Evolutionary conservation across 2,797 vertebrate genomes (phyloP).

Genomic region (Triplophysa bombifrons): DNA sequence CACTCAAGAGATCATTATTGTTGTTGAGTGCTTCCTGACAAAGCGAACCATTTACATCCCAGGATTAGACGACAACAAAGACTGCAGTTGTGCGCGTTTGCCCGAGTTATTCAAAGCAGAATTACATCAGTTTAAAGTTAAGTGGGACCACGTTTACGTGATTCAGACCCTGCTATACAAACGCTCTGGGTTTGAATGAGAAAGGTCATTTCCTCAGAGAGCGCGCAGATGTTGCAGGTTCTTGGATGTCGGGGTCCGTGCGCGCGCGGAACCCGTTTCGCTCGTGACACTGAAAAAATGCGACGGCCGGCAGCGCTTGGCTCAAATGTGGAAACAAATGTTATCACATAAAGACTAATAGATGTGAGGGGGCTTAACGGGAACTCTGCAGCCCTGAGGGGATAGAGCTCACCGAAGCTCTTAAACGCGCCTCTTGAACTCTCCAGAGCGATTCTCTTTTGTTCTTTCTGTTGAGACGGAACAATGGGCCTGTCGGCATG

Average conservation of each 20-base stretch:
- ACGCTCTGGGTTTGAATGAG: not conserved
- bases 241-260: not conserved
- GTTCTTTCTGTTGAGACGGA: slow-evolving; percentile 66
- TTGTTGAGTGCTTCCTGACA: slow-evolving; percentile 83
- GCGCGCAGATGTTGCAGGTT: slow-evolving; percentile 1
- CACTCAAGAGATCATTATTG: slow-evolving; percentile 80
- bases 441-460: slow-evolving; percentile 70
- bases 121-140: slow-evolving; percentile 34
- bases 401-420: slow-evolving; percentile 68
- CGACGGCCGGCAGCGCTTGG: slow-evolving; percentile 32
- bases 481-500: slow-evolving; percentile 74
- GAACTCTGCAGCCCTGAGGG: slow-evolving; percentile 46
- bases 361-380: slow-evolving; percentile 62
- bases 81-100: slow-evolving; percentile 24
- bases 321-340: slow-evolving; percentile 70
- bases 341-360: slow-evolving; percentile 74
- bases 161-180: not conserved
- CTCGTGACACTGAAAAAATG: slow-evolving; percentile 64
- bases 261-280: not conserved
- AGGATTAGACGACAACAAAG: slow-evolving; percentile 54
- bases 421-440: slow-evolving; percentile 72
- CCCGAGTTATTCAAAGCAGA: slow-evolving; percentile 28
- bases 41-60: slow-evolving; percentile 65
- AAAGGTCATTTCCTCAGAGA: not conserved
- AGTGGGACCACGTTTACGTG: slow-evolving; percentile 12